Conservation (phyloP, 1,140 invertebrate genomes). For the Hyphantria cunea region DNA sequence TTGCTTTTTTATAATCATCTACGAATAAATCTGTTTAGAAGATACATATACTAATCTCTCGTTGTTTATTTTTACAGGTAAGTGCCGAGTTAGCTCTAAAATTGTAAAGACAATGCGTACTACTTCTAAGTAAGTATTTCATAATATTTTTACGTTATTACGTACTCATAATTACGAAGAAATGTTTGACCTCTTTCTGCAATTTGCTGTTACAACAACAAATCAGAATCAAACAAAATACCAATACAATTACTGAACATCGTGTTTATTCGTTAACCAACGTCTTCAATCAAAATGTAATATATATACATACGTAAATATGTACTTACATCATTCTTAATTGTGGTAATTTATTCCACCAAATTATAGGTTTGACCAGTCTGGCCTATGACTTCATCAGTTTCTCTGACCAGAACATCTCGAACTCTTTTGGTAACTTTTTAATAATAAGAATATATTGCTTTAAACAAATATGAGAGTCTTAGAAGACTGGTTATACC, state of each 20-base stretch:
- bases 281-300: neutral
- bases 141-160: neutral
- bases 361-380: constrained; percentile 1
- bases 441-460: neutral
- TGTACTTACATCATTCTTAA: constrained; percentile 15
- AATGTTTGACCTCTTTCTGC: too few relatives aligned
- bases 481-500: neutral
- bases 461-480: neutral
- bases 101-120: too few relatives aligned
- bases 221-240: neutral
- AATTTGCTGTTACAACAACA: too few relatives aligned
- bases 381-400: constrained; percentile 4
- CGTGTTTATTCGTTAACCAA: constrained; percentile 9
- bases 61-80: constrained; percentile 11
- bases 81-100: neutral
- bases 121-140: too few relatives aligned
- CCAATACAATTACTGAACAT: neutral
- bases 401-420: neutral
- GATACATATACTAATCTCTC: neutral
- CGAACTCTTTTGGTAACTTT: neutral
- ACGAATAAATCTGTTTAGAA: too few relatives aligned
- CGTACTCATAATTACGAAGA: neutral
- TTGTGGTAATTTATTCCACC: constrained; percentile 5
- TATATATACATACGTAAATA: neutral
- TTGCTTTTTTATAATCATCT: too few relatives aligned